Evolutionary conservation across 2,113 vertebrate species (phyloP), one percentile per base, ranked within the genome.

Genomic region (Camelus bactrianus): DNA sequence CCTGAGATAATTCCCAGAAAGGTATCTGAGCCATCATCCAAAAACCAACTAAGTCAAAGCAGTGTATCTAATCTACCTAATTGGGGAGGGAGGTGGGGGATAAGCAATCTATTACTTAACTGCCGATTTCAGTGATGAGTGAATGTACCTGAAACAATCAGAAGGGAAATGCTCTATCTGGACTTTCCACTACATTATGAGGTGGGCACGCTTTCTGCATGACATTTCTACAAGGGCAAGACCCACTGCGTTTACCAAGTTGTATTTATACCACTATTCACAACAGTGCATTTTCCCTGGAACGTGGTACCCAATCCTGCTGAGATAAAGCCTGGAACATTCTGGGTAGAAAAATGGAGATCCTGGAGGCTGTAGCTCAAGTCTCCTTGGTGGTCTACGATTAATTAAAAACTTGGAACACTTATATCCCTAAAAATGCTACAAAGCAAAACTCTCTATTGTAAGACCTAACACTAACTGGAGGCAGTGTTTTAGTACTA

Each of bases 121-220:
- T 19, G 32, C 48, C 28, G 24, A 30, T n/a, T 50, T 48, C 24
- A 35, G 28, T 50, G 46, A n/a, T 42, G 38, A 42, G 38, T 1
- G 17, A 58, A n/a, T 20, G 20, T 6, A 4, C 50, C 50, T 30
- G 38, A 70, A 56, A 12, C 28, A 17, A 12, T 6, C 1, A 26
- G 77, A 35, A 58, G 56, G 6, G n/a, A 50, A 46, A 24, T 30
- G 50, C n/a, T 77, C 28, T n/a, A 73, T n/a, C 14, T 16, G 28
- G 62, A 65, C 26, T 26, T 24, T 0, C 0, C 1, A n/a, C 56
- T 22, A 26, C 22, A 15, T 2, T 0, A 58, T 20, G 38, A 0
- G 5, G 10, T 7, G 7, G 1, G 15, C 20, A 48, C 60, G 20
- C 56, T 35, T 87, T 30, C 26, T 76, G 26, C 0, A 3, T 4